Conservation (phyloP, 2,888 invertebrate species). For the Lottia gigantea region DNA sequence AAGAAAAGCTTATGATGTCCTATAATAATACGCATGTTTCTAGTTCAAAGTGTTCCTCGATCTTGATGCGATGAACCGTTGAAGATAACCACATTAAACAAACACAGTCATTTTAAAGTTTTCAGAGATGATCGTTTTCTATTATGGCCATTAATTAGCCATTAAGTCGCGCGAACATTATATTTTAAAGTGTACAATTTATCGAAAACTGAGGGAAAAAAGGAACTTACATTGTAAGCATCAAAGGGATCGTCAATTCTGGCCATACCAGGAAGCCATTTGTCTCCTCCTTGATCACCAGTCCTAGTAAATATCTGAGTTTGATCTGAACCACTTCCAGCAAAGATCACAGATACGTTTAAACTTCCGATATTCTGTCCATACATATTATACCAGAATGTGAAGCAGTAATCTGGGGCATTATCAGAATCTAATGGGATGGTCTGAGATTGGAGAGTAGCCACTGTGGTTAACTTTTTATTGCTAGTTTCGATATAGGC, state of each 20-base stretch:
- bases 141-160: too few relatives aligned
- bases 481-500: conserved; percentile 51
- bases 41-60: too few relatives aligned
- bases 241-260: conserved; percentile 36
- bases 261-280: conserved; percentile 49
- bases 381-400: conserved; percentile 63
- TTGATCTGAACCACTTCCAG: conserved; percentile 17
- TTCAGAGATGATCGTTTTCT: too few relatives aligned
- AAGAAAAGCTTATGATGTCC: too few relatives aligned
- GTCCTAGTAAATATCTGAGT: conserved; percentile 29
- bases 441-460: conserved; percentile 46
- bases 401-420: conserved; percentile 46
- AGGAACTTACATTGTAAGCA: conserved; percentile 42
- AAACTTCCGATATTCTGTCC: conserved; percentile 52
- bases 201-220: neutral
- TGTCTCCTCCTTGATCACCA: conserved; percentile 42
- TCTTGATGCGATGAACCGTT: too few relatives aligned
- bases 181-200: too few relatives aligned
- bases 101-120: too few relatives aligned
- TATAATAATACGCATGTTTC: too few relatives aligned
- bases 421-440: conserved; percentile 30
- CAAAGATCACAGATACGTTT: conserved; percentile 39
- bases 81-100: too few relatives aligned
- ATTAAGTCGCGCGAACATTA: too few relatives aligned
- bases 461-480: conserved; percentile 42